Evolutionary conservation across 2,888 invertebrate species (phyloP).

Genomic region (Ceriagrion tenellum): DNA sequence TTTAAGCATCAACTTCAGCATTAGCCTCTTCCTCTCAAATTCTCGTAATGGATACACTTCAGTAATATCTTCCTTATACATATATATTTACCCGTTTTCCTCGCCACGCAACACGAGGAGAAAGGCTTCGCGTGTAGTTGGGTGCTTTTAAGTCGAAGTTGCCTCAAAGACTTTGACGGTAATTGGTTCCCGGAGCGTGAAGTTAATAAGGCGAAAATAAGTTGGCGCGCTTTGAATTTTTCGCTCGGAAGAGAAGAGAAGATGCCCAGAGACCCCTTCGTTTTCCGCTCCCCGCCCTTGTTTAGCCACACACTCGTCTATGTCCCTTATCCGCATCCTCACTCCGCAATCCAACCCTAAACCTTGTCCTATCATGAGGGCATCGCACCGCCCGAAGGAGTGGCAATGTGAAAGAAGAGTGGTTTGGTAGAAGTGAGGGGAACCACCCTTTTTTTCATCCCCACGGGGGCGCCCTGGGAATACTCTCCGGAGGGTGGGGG

Average conservation of each 20-base stretch:
- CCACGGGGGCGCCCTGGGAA: no score
- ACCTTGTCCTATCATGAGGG: no score
- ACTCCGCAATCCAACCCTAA: background rate
- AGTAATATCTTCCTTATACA: background rate
- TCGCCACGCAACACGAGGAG: background rate
- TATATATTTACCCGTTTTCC: background rate
- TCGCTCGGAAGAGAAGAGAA: background rate
- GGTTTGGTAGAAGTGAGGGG: no score
- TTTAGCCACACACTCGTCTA: background rate
- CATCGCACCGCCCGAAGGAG: no score
- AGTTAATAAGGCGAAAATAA: background rate
- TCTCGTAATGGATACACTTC: background rate
- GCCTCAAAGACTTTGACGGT: background rate
- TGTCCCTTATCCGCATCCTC: background rate
- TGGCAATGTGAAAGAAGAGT: no score
- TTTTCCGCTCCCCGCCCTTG: background rate
- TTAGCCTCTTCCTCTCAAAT: background rate
- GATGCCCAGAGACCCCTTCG: background rate
- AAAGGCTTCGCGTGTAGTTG: background rate
- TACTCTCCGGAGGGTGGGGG: no score
- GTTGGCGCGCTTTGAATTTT: background rate
- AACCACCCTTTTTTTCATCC: no score
- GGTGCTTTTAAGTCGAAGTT: background rate
- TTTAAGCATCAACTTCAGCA: background rate
- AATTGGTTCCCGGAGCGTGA: background rate